Conservation (phyloP, 2,888 invertebrate genomes). For the Cartodere bifasciata region DNA sequence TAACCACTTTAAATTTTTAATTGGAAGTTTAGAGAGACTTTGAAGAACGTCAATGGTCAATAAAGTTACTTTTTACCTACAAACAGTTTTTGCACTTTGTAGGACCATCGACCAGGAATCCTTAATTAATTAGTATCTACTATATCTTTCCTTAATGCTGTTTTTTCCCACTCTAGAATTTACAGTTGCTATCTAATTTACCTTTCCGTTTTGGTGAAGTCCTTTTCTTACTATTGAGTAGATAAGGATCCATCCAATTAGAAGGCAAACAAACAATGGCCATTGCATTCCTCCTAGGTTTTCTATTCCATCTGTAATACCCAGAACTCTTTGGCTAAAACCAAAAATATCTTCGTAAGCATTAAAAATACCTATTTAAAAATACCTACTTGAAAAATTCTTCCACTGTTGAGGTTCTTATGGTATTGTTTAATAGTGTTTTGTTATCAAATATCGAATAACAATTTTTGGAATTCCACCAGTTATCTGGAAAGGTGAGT, state of each 20-base stretch:
- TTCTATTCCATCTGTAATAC: slow-evolving; percentile 46
- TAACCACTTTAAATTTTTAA: too few species aligned
- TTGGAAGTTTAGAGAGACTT: too few species aligned
- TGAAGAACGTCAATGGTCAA: too few species aligned
- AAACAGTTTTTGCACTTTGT: too few species aligned
- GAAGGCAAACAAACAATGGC: slow-evolving; percentile 51
- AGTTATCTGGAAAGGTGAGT: slow-evolving; percentile 37
- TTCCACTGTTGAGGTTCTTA: slow-evolving; percentile 37
- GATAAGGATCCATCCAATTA: slow-evolving; percentile 54
- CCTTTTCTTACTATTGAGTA: slow-evolving; percentile 62
- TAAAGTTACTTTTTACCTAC: too few species aligned
- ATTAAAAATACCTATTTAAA: neutral
- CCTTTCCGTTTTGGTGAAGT: slow-evolving; percentile 63
- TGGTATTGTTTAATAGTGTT: slow-evolving; percentile 11
- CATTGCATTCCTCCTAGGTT: slow-evolving; percentile 53
- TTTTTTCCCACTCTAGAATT: too few species aligned
- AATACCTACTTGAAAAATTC: slow-evolving; percentile 45
- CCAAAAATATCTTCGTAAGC: neutral
- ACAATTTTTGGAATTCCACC: slow-evolving; percentile 53
- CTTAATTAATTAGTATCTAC: too few species aligned
- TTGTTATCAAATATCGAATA: slow-evolving; percentile 23
- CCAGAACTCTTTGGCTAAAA: slow-evolving; percentile 45
- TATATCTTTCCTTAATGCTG: too few species aligned
- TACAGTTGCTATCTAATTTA: slow-evolving; percentile 30
- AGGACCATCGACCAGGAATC: too few species aligned